These are phyloP conservation scores for Atherinosoma microstoma DNA, from an alignment of 2,797 vertebrate genomes.

Conservation along the genomic window DNA sequence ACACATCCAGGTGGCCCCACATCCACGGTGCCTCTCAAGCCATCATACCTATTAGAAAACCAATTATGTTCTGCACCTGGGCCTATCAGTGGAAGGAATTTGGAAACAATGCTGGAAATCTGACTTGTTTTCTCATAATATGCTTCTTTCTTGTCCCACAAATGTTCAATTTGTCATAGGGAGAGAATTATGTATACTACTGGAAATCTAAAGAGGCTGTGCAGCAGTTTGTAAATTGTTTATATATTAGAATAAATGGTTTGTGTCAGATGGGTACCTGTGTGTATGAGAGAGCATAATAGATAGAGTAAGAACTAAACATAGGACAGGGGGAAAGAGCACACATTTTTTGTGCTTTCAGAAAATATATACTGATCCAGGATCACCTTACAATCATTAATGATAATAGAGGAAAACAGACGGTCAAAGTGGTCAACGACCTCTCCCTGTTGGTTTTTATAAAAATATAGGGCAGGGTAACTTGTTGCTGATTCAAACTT, in stretches of 20 bases:
- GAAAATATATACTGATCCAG: constrained; percentile 40
- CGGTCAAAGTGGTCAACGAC: constrained; percentile 50
- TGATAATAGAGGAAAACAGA: constrained; percentile 34
- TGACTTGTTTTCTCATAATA: constrained; percentile 53
- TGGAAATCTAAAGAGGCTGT: constrained; percentile 44
- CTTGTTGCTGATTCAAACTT: constrained; percentile 19
- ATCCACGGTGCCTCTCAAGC: constrained; percentile 45
- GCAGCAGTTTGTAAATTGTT: constrained; percentile 48
- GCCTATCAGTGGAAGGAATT: constrained; percentile 42
- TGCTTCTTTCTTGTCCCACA: constrained; percentile 54
- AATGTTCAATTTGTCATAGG: constrained; percentile 54
- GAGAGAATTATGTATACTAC: constrained; percentile 29
- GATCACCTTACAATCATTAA: constrained; percentile 50
- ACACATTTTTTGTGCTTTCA: constrained; percentile 32
- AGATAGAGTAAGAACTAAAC: constrained; percentile 23
- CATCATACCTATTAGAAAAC: constrained; percentile 72
- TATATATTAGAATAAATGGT: constrained; percentile 57
- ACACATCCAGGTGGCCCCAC: constrained; percentile 64
- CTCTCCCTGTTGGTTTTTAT: constrained; percentile 27
- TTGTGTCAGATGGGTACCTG: constrained; percentile 41
- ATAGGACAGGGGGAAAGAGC: constrained; percentile 25
- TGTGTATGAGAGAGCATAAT: constrained; percentile 16
- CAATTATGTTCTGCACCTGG: constrained; percentile 77
- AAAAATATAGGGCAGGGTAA: constrained; percentile 21
- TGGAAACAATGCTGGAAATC: constrained; percentile 36